Conservation (phyloP, 1,140 invertebrate genomes). For the Helicoverpa zea region DNA sequence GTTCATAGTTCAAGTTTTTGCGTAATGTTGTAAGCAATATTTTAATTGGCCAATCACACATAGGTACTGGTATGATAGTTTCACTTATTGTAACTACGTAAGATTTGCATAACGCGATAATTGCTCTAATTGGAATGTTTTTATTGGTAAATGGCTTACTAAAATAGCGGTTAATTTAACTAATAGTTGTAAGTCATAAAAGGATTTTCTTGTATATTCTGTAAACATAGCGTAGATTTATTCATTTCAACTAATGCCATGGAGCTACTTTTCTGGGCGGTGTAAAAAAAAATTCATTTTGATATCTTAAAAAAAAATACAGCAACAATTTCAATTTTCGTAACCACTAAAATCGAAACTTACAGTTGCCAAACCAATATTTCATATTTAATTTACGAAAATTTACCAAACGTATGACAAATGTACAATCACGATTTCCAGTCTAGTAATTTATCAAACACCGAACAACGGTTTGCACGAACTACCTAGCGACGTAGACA, state of each 20-base stretch:
- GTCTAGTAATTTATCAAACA: constrained; percentile 28
- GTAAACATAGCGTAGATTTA: too few relatives aligned
- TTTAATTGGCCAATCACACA: constrained; percentile 48
- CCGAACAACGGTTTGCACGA: constrained; percentile 19
- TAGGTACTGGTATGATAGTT: constrained; percentile 30
- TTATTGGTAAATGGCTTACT: constrained; percentile 18
- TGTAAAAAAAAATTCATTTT: background rate
- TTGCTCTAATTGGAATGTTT: constrained; percentile 29
- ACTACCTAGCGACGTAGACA: background rate
- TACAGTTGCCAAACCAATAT: background rate
- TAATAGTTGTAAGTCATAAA: too few relatives aligned
- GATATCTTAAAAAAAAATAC: background rate
- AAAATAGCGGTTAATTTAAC: background rate
- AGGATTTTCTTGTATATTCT: too few relatives aligned
- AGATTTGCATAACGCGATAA: constrained; percentile 43
- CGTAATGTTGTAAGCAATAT: constrained; percentile 41
- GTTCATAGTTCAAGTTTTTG: constrained; percentile 57
- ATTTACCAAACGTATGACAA: constrained; percentile 30
- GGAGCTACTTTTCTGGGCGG: too few relatives aligned
- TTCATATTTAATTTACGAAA: constrained; percentile 22
- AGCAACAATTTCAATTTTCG: background rate
- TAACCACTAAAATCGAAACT: background rate
- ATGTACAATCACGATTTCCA: constrained; percentile 24
- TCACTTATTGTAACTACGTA: constrained; percentile 45
- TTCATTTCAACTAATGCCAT: too few relatives aligned